A percentile compares a stretch with the other conserved stretches of the same genome.
Evolutionary conservation across 1,140 invertebrate species (phyloP).

Genomic region (Drosophila chauvacae): DNA sequence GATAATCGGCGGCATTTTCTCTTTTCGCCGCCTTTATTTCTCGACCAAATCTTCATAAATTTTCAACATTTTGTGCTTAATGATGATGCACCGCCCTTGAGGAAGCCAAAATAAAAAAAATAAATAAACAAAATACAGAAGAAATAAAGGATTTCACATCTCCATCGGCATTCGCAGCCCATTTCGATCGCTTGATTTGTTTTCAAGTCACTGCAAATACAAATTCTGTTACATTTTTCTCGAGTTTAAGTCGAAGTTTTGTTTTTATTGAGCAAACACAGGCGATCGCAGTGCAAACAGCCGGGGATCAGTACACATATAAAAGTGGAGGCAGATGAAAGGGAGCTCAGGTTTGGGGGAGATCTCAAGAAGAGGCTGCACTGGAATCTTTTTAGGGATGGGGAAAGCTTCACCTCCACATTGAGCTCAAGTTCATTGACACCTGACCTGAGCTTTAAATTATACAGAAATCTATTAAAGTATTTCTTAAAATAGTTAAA

Average conservation of each 20-base stretch:
- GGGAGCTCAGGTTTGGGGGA: slow-evolving; percentile 7
- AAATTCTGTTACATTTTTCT: slow-evolving; percentile 75
- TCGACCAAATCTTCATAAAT: slow-evolving; percentile 50
- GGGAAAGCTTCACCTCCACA: slow-evolving; percentile 14
- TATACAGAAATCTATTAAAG: neutral
- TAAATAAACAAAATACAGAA: slow-evolving; percentile 9
- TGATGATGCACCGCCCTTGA: slow-evolving; percentile 40
- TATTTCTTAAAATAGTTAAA: neutral
- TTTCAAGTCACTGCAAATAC: slow-evolving; percentile 61
- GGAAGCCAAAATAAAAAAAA: neutral
- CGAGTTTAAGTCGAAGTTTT: slow-evolving; percentile 41
- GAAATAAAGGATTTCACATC: slow-evolving; percentile 33
- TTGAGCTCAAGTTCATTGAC: slow-evolving; percentile 61
- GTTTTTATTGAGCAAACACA: slow-evolving; percentile 72
- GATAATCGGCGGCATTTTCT: slow-evolving; percentile 35
- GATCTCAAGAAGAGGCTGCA: slow-evolving; percentile 11
- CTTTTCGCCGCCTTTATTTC: slow-evolving; percentile 29
- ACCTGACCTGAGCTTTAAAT: neutral
- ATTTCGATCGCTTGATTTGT: slow-evolving; percentile 66
- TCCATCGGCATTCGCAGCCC: slow-evolving; percentile 8
- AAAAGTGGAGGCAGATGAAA: slow-evolving; percentile 19
- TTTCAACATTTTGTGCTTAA: slow-evolving; percentile 34
- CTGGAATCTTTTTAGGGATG: slow-evolving; percentile 6
- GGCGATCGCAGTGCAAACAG: slow-evolving; percentile 56
- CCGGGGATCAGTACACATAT: slow-evolving; percentile 37